Base-by-base conservation (phyloP, 2,888 invertebrate species). In the Ommatoiulus sabulosus region DNA sequence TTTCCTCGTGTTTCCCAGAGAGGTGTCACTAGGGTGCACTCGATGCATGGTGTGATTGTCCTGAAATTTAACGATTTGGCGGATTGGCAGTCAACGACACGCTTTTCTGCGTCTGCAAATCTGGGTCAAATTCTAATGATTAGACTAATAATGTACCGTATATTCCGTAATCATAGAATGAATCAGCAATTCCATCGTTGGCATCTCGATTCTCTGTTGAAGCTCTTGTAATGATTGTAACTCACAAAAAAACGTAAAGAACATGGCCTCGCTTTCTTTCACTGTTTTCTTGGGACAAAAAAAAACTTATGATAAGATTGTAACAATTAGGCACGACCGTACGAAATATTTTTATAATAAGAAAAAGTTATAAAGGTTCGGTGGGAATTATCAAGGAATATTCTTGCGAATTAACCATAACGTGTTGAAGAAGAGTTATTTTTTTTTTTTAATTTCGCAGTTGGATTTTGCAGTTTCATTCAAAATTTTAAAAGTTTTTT, bases 21-120 rank as follows among this genome's bases (percentile, higher is more conserved):
- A 35, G 80, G 80, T 80, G 35, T 80, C 80, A 12, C 52, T 52
- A 8, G 48, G 48, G 48, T 52, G 52, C 52, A 52, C 52, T 52
- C 35, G 20, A 63, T 80, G 24, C n/a, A 63, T 80, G 24, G 80
- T 24, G 72, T 72, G 72, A 72, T 72, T 72, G 80, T 80, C 80
- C 35, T 80, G 35, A 80, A 80, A 43, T 80, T 35, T 3, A 80
- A 12, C 80, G 35, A 35, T 35, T 35, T 35, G 35, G 35, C 35
- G 35, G 35, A 80, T 10, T 52, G 35, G 0, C 12, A 35, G 8
- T 20, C 20, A 63, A 63, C 20, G 20, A 20, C 63, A 63, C 5
- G 20, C 63, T 17, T 63, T 63, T 6, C 63, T 63, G 63, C 63
- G 17, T 24, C 72, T 72, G 24, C 20, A 15, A 24, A 80, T 80